Evolutionary conservation across 2,888 invertebrate species (phyloP), one percentile per base, ranked within the genome.

Genomic region (Oxycera nigricornis): DNA sequence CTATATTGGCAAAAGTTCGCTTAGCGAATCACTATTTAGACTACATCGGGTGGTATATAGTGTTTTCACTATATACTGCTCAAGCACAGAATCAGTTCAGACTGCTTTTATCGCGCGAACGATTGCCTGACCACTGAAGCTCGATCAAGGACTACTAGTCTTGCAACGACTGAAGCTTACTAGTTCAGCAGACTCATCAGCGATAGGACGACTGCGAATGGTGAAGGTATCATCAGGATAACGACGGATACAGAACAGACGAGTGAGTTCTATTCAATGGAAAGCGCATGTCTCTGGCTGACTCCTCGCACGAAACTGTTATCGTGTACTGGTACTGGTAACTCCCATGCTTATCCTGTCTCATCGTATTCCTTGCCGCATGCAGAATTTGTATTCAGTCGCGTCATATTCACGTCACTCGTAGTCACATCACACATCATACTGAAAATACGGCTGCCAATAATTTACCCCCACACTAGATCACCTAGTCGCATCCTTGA

Each of bases 161-260:
- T 22, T 35, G 1, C 65, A 22, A 17, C 28, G 17, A 7, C 24
- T 26, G 20, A 20, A 39, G 65, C 65, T 41, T 24, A 22, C 39
- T n/a, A 24, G 22, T 22, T 41, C 65, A 39, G 41, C 39, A 41
- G 17, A 41, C 65, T 65, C 65, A 65, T 41, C 65, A 11, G 17
- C 41, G 11, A n/a, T 7, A 41, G 41, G 41, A 65, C 65, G 41
- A 65, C 14, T 65, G 65, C 65, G 41, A 65, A 41, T 65, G 65
- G 65, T 65, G 65, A 39, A 20, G 39, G 22, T 39, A 39, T 65
- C 65, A 65, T 39, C 65, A 65, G 65, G 65, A 65, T 62, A 39
- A 22, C 62, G 62, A 35, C 31, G 62, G 62, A 62, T 65, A 65
- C 41, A 28, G 41, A 65, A 24, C 41, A 65, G 41, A 65, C 39